Percentiles rank a stretch among this genome's conserved stretches.
These are phyloP conservation scores for Osedax frankpressi DNA, from an alignment of 2,888 invertebrate species.

Conservation along the genomic window DNA sequence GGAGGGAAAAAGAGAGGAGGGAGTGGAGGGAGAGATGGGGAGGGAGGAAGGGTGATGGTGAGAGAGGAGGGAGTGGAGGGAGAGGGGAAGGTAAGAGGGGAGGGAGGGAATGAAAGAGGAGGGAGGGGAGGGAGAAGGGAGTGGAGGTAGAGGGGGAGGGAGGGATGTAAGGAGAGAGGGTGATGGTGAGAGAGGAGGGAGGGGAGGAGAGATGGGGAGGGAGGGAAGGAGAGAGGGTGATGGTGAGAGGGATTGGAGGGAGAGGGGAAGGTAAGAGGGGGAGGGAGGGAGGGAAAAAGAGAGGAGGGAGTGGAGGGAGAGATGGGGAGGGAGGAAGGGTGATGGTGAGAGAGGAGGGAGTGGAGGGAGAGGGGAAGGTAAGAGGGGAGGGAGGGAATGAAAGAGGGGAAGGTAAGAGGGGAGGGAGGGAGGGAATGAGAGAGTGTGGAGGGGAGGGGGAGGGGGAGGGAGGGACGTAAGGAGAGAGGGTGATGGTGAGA, in stretches of 20 bases:
- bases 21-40: neutral
- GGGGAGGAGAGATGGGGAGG: neutral
- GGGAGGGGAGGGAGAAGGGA: neutral
- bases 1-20: neutral
- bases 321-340: too few relatives aligned
- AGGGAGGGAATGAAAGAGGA: neutral
- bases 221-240: too few relatives aligned
- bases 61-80: neutral
- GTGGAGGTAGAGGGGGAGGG: neutral
- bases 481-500: neutral
- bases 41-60: neutral
- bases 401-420: neutral
- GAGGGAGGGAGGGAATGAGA: neutral
- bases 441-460: neutral
- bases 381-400: neutral
- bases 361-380: neutral
- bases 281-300: too few relatives aligned
- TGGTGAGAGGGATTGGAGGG: too few relatives aligned
- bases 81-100: neutral
- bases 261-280: too few relatives aligned
- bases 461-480: neutral
- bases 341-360: too few relatives aligned
- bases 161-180: too few relatives aligned
- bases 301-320: too few relatives aligned
- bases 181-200: neutral